A percentile compares a stretch with the other conserved stretches of the same genome.
Conservation (phyloP, 2,797 vertebrate species). For the Harpagifer antarcticus region DNA sequence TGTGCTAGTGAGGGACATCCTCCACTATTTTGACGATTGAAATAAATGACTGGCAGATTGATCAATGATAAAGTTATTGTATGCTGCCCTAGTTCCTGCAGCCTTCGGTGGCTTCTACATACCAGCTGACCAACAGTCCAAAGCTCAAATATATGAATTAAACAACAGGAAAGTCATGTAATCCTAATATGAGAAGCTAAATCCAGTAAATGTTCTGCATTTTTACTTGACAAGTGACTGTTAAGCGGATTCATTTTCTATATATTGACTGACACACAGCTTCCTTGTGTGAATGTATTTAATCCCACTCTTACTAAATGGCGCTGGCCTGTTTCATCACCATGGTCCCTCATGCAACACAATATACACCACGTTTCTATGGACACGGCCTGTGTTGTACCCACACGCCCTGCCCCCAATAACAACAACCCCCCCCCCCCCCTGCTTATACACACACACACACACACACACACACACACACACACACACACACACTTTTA, state of each 20-base stretch:
- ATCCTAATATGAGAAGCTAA: neutral
- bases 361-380: conserved; percentile 54
- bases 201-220: neutral
- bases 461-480: conserved; percentile 6
- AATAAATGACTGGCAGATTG: neutral
- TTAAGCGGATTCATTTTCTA: too few species aligned
- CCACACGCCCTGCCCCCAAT: conserved; percentile 13
- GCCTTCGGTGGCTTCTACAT: neutral
- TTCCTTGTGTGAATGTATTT: too few species aligned
- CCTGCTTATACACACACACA: neutral
- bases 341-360: conserved; percentile 22
- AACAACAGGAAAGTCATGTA: neutral
- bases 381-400: conserved; percentile 37
- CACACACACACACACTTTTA: conserved; percentile 1
- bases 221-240: neutral
- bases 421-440: neutral
- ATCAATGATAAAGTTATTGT: neutral
- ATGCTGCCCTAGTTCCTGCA: neutral
- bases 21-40: neutral
- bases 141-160: neutral
- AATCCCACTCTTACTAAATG: too few species aligned
- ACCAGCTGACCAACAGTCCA: too few species aligned
- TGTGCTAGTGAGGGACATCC: neutral
- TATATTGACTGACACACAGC: too few species aligned
- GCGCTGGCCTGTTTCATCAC: conserved; percentile 15